phyloP scores from a whole-genome alignment of 1,140 invertebrate genomes.

The Diorhabda carinulata region DNA sequence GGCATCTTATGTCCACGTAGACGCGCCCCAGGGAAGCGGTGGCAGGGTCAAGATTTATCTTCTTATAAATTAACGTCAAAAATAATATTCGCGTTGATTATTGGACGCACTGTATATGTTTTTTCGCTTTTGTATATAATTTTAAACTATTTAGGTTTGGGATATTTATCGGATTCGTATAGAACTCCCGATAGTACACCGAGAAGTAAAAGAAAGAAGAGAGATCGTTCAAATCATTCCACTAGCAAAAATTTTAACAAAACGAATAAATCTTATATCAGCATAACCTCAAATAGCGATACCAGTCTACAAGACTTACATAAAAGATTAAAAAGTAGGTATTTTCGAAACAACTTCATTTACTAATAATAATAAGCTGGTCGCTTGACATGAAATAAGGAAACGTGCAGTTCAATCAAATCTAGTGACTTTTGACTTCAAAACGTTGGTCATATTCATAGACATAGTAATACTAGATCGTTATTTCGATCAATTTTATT shows the following conservation, averaged over 20 bases:
- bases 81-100: too few relatives aligned
- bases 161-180: neutral
- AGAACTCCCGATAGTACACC: neutral
- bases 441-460: neutral
- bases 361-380: too few relatives aligned
- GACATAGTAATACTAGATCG: too few relatives aligned
- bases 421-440: neutral
- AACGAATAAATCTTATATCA: neutral
- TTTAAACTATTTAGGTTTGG: neutral
- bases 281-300: conserved; percentile 17
- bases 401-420: neutral
- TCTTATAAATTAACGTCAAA: too few relatives aligned
- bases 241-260: conserved; percentile 1
- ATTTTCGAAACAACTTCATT: neutral
- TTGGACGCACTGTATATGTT: too few relatives aligned
- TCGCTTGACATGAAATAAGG: too few relatives aligned
- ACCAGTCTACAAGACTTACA: conserved; percentile 24
- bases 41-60: too few relatives aligned
- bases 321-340: conserved; percentile 28
- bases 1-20: too few relatives aligned
- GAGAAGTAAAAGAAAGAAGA: conserved; percentile 16
- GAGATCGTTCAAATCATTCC: conserved; percentile 6
- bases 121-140: too few relatives aligned
- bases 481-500: too few relatives aligned
- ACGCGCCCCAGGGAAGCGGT: too few relatives aligned